Conservation (phyloP, 35 echinoderm and acorn worm species). For the Ophioderma brevispina region DNA sequence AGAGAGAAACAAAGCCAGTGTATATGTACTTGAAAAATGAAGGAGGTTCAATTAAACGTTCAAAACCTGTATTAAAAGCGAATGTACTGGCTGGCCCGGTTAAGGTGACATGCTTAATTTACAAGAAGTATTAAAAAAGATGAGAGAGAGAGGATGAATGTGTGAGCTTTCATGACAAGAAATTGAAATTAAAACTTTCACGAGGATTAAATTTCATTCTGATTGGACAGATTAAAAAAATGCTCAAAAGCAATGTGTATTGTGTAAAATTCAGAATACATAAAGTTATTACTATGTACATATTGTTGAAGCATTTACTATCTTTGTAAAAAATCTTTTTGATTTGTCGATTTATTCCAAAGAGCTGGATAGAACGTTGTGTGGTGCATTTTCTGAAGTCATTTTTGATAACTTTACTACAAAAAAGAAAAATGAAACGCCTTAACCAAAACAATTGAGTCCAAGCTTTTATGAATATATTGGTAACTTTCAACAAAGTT, state of each 20-base stretch:
- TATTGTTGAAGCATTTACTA: conserved; percentile 6
- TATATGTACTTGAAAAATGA: neutral
- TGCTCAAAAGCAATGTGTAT: neutral
- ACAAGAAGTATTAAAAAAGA: too few relatives aligned
- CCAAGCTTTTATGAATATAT: too few relatives aligned
- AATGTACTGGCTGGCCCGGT: too few relatives aligned
- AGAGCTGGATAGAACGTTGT: neutral
- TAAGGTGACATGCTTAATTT: too few relatives aligned
- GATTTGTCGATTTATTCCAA: neutral
- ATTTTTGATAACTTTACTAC: too few relatives aligned
- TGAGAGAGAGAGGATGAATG: neutral
- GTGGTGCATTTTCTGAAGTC: too few relatives aligned
- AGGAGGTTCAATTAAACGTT: neutral
- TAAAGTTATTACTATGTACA: neutral
- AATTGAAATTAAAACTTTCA: neutral
- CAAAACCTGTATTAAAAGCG: too few relatives aligned
- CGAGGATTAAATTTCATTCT: neutral
- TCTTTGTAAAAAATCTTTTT: conserved; percentile 5
- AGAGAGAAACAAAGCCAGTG: neutral
- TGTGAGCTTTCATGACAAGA: neutral
- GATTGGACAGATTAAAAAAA: neutral
- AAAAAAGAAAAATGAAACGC: too few relatives aligned
- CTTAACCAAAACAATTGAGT: too few relatives aligned
- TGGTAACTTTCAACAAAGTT: too few relatives aligned
- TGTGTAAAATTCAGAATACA: neutral